Evolutionary conservation across 2,888 invertebrate genomes (phyloP).

Genomic region (Cataglyphis livida): DNA sequence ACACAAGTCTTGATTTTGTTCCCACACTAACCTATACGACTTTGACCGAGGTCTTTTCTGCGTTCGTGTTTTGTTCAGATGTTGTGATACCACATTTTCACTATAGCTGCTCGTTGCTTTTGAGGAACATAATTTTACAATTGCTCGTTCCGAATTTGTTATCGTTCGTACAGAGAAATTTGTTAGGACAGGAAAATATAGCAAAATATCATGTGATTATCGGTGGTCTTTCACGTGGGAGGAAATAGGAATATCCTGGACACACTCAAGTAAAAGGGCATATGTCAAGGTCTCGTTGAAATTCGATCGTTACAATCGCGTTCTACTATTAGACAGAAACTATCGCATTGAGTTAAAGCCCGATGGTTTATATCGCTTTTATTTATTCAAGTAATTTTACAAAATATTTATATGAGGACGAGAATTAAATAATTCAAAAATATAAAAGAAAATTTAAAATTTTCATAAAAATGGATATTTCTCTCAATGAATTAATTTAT

Average conservation of each 20-base stretch:
- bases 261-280: slow-evolving; percentile 25
- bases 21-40: slow-evolving; percentile 13
- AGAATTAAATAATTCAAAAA: not conserved
- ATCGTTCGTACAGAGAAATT: slow-evolving; percentile 3
- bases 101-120: not conserved
- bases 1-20: slow-evolving; percentile 62
- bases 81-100: slow-evolving; percentile 27
- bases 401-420: not conserved
- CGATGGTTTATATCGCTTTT: not conserved
- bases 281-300: slow-evolving; percentile 27
- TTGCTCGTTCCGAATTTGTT: not conserved
- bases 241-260: slow-evolving; percentile 37
- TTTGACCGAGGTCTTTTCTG: slow-evolving; percentile 15
- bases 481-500: not conserved
- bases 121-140: not conserved
- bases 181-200: not conserved
- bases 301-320: slow-evolving; percentile 11
- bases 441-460: not conserved
- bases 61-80: slow-evolving; percentile 14
- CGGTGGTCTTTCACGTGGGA: not conserved
- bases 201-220: not conserved
- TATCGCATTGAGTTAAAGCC: not conserved
- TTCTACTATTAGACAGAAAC: slow-evolving; percentile 14
- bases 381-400: not conserved
- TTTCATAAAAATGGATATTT: not conserved